These are phyloP conservation scores for Heptascelio sp. DNA, from an alignment of 2,888 invertebrate species.

Conservation along the genomic window DNA sequence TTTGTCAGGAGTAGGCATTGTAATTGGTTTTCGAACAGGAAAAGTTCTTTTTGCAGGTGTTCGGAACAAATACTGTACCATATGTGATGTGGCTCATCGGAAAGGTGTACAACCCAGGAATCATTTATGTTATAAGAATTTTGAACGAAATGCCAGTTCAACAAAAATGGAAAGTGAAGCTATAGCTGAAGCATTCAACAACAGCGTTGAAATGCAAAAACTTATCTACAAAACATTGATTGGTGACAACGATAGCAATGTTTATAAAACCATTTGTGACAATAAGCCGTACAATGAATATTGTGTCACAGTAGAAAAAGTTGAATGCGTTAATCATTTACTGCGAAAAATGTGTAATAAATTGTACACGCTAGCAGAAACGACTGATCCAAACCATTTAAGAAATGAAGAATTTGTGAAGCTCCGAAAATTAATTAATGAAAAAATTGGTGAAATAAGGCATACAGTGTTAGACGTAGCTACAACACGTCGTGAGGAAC, in stretches of 20 bases:
- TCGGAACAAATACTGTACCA: constrained; percentile 27
- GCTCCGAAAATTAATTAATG: background rate
- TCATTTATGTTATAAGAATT: constrained; percentile 74
- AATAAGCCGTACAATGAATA: background rate
- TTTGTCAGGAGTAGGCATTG: constrained; percentile 39
- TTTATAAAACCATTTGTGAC: constrained; percentile 14
- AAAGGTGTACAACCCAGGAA: background rate
- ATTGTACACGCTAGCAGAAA: background rate
- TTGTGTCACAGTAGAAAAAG: background rate
- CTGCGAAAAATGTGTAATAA: background rate
- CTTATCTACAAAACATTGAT: constrained; percentile 3
- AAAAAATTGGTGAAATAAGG: constrained; percentile 6
- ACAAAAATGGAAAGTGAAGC: constrained; percentile 74
- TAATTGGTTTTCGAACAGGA: constrained; percentile 50
- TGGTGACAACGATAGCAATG: constrained; percentile 44
- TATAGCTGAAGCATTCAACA: too few species aligned
- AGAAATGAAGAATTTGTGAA: constrained; percentile 1
- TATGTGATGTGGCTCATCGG: background rate
- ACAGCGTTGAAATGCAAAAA: background rate
- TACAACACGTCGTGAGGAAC: background rate
- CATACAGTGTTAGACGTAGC: background rate
- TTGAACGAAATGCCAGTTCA: constrained; percentile 63
- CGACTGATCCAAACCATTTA: background rate
- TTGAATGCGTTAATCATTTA: background rate
- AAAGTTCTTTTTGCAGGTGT: constrained; percentile 54